Percentiles rank a stretch among this genome's conserved stretches.
Conservation (phyloP, 2,797 vertebrate species). For the Argyrosomus regius region DNA sequence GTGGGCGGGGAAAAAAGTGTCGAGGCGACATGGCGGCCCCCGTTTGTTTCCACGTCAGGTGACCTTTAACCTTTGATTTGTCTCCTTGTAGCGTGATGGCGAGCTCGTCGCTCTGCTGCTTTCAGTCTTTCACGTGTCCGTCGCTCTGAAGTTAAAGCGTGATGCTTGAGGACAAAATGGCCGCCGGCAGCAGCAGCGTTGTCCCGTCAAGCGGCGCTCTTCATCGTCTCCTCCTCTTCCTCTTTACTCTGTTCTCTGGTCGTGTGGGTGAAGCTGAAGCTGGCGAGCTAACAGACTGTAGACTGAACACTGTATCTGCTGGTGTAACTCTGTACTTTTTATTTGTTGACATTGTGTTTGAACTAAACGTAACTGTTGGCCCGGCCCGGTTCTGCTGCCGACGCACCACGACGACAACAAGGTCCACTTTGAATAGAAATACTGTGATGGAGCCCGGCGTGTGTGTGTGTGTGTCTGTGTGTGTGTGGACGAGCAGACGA, state of each 20-base stretch:
- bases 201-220: constrained; percentile 1
- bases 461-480: constrained; percentile 54
- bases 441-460: constrained; percentile 72
- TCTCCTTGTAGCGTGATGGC: neutral
- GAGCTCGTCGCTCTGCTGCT: constrained; percentile 30
- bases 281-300: constrained; percentile 67
- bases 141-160: neutral
- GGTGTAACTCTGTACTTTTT: constrained; percentile 60
- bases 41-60: constrained; percentile 31
- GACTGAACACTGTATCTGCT: constrained; percentile 72
- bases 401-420: constrained; percentile 15
- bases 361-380: constrained; percentile 54
- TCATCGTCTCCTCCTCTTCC: constrained; percentile 15
- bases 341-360: constrained; percentile 61
- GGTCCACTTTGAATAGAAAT: constrained; percentile 61
- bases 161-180: neutral
- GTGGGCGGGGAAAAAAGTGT: neutral
- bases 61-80: constrained; percentile 29
- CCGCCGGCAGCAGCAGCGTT: constrained; percentile 8
- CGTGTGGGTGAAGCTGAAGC: constrained; percentile 44
- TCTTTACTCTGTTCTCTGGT: constrained; percentile 18
- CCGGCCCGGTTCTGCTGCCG: constrained; percentile 54
- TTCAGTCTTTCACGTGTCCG: constrained; percentile 5
- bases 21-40: too few species aligned
- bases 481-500: constrained; percentile 51